These are phyloP conservation scores for Drosophila rellima DNA, from an alignment of 2,888 invertebrate genomes.

Conservation along the genomic window DNA sequence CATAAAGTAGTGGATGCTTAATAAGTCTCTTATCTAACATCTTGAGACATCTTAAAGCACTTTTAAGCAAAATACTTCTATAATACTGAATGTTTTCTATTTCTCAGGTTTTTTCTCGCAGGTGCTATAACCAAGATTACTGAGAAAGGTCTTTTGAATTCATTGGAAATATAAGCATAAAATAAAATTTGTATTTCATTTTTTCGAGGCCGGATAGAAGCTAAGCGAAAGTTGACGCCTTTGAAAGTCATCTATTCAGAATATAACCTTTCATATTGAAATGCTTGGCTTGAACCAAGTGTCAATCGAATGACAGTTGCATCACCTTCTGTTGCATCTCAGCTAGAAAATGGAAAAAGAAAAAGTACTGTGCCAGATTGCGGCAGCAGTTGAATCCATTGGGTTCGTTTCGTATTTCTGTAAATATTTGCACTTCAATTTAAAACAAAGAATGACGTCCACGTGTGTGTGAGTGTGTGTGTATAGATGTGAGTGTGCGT, in stretches of 20 bases:
- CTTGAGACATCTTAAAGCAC: neutral
- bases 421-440: conserved; percentile 41
- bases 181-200: neutral
- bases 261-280: neutral
- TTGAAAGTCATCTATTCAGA: conserved; percentile 8
- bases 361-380: neutral
- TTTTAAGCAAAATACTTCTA: neutral
- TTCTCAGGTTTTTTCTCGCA: neutral
- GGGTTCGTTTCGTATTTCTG: conserved; percentile 21
- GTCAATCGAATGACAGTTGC: conserved; percentile 21
- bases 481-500: neutral
- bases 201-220: neutral
- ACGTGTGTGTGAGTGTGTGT: conserved; percentile 7
- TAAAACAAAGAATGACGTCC: conserved; percentile 36
- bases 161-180: neutral
- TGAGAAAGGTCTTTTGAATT: neutral
- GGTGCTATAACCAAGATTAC: neutral
- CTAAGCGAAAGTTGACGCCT: neutral
- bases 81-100: neutral
- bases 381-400: conserved; percentile 5
- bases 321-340: conserved; percentile 26
- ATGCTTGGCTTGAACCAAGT: conserved; percentile 1
- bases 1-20: neutral
- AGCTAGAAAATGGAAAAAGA: neutral
- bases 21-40: too few species aligned